These are phyloP conservation scores for Nebria ingens DNA, from an alignment of 1,140 invertebrate genomes.

Conservation along the genomic window DNA sequence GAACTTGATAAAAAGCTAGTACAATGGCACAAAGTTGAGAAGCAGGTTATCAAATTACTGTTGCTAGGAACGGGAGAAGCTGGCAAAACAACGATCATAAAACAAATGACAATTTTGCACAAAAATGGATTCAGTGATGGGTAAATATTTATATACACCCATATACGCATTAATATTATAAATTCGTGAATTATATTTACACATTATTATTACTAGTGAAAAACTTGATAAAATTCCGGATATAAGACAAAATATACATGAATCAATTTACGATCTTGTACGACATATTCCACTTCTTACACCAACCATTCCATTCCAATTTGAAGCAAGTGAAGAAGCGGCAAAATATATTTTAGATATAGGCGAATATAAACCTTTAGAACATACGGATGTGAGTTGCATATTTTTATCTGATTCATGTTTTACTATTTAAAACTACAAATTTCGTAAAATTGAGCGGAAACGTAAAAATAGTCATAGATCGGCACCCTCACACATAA, in stretches of 20 bases:
- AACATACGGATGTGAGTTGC: constrained; percentile 41
- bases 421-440: too few relatives aligned
- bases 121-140: constrained; percentile 55
- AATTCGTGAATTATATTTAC: constrained; percentile 10
- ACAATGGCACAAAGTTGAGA: background rate
- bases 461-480: constrained; percentile 1
- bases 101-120: constrained; percentile 74
- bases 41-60: constrained; percentile 45
- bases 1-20: background rate
- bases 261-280: constrained; percentile 52
- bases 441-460: background rate
- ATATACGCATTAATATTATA: constrained; percentile 11
- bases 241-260: constrained; percentile 55
- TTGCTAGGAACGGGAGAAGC: constrained; percentile 57
- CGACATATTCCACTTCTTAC: constrained; percentile 41
- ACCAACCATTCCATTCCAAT: constrained; percentile 37
- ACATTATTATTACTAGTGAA: constrained; percentile 40
- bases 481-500: background rate
- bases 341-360: constrained; percentile 44
- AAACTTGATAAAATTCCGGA: constrained; percentile 46
- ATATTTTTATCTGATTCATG: constrained; percentile 17
- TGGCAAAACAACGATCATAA: constrained; percentile 70
- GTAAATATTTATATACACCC: constrained; percentile 40
- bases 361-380: constrained; percentile 37
- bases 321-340: constrained; percentile 36